Conservation (phyloP, 2,113 vertebrate species). For the Propithecus coquereli region DNA sequence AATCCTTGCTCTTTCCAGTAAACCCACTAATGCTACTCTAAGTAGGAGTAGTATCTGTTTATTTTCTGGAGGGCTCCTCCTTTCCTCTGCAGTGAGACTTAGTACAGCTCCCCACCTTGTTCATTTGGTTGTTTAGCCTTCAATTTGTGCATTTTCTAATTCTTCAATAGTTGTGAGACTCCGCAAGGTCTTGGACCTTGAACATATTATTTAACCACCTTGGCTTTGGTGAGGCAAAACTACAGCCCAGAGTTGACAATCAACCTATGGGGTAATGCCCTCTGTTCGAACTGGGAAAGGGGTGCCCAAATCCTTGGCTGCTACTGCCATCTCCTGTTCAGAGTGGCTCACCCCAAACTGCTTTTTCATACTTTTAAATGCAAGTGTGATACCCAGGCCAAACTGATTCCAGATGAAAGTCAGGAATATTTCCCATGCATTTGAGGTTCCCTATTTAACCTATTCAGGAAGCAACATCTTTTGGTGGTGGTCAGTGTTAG, state of each 20-base stretch:
- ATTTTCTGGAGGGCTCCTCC: neutral
- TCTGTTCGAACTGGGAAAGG: neutral
- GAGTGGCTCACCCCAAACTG: neutral
- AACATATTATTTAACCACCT: neutral
- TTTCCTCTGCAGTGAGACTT: neutral
- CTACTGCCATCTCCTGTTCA: constrained; percentile 70
- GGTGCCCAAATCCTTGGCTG: neutral
- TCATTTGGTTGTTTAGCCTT: neutral
- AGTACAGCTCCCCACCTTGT: neutral
- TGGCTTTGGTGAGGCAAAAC: neutral
- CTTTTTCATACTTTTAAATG: neutral
- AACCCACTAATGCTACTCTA: neutral
- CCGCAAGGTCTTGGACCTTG: neutral
- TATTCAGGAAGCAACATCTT: neutral
- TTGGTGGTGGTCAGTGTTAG: neutral
- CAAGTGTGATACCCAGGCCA: neutral
- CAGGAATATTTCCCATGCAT: neutral
- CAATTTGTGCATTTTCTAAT: neutral
- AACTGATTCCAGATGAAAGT: neutral
- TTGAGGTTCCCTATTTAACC: neutral
- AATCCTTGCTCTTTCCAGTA: neutral
- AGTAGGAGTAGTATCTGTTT: neutral
- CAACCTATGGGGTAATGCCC: neutral
- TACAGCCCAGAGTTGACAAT: neutral
- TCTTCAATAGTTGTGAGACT: neutral